Conservation (phyloP, 2,888 invertebrate species). For the Heteromyza rotundicornis region DNA sequence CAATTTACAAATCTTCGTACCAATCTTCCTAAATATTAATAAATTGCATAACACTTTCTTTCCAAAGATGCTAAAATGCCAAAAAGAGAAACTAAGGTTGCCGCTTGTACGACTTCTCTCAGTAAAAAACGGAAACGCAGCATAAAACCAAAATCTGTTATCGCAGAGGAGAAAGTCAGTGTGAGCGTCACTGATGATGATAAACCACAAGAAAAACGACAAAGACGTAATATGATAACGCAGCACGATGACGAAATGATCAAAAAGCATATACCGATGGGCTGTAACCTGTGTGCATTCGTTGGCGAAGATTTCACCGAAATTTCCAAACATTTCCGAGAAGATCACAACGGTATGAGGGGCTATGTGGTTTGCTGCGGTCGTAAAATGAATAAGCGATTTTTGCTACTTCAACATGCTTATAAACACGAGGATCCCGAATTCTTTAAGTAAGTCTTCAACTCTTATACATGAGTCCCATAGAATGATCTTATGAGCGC, state of each 20-base stretch:
- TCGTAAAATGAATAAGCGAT: constrained; percentile 56
- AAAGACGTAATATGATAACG: constrained; percentile 43
- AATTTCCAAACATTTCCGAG: constrained; percentile 55
- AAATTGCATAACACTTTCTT: too few species aligned
- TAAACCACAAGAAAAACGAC: constrained; percentile 42
- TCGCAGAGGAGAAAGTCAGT: too few species aligned
- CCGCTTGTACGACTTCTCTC: too few species aligned
- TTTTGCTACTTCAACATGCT: constrained; percentile 58
- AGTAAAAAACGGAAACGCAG: too few species aligned
- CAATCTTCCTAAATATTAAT: too few species aligned
- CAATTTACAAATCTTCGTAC: too few species aligned
- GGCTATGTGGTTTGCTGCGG: constrained; percentile 59
- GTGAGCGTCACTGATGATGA: not conserved
- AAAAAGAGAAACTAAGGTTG: too few species aligned
- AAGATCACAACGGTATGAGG: constrained; percentile 45
- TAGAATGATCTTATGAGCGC: not conserved
- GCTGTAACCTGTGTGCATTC: constrained; percentile 55
- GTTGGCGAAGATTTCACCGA: constrained; percentile 52
- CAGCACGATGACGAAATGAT: constrained; percentile 51
- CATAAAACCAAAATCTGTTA: too few species aligned
- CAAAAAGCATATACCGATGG: constrained; percentile 56
- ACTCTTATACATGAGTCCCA: not conserved
- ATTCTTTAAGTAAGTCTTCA: constrained; percentile 59
- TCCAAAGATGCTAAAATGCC: too few species aligned
- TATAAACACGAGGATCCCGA: constrained; percentile 60